phyloP scores from a whole-genome alignment of 2,888 invertebrate species.

The Philereme vetulata region DNA sequence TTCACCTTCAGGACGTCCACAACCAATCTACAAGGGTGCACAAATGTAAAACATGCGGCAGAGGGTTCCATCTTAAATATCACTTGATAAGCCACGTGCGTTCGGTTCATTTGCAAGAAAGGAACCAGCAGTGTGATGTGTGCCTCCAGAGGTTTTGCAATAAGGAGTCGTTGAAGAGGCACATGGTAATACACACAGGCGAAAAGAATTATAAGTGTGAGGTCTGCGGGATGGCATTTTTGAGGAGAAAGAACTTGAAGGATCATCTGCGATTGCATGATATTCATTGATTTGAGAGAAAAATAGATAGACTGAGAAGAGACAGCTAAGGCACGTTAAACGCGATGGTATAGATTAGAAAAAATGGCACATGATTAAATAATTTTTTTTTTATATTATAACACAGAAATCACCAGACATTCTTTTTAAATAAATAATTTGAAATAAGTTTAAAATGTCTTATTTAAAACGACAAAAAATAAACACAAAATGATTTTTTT shows the following conservation, averaged over 20 bases:
- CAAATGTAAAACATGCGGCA: constrained; percentile 73
- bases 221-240: constrained; percentile 78
- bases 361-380: no score
- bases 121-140: constrained; percentile 79
- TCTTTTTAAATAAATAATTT: no score
- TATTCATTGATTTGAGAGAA: constrained; percentile 39
- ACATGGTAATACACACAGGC: constrained; percentile 83
- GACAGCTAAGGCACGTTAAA: no score
- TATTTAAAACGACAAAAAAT: no score
- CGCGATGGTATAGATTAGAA: no score
- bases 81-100: constrained; percentile 73
- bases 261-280: constrained; percentile 74
- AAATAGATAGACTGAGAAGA: no score
- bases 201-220: constrained; percentile 83
- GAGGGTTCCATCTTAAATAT: constrained; percentile 73
- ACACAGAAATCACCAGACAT: no score
- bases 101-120: constrained; percentile 75
- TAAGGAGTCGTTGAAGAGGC: constrained; percentile 81
- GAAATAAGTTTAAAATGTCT: no score
- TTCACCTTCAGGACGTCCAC: constrained; percentile 77
- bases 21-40: constrained; percentile 75
- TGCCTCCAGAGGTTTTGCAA: constrained; percentile 81
- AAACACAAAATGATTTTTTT: no score
- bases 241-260: constrained; percentile 73
- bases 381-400: no score